Conservation (phyloP, 92 coral and sea anemone genomes). For the Zoanthus gigantus region DNA sequence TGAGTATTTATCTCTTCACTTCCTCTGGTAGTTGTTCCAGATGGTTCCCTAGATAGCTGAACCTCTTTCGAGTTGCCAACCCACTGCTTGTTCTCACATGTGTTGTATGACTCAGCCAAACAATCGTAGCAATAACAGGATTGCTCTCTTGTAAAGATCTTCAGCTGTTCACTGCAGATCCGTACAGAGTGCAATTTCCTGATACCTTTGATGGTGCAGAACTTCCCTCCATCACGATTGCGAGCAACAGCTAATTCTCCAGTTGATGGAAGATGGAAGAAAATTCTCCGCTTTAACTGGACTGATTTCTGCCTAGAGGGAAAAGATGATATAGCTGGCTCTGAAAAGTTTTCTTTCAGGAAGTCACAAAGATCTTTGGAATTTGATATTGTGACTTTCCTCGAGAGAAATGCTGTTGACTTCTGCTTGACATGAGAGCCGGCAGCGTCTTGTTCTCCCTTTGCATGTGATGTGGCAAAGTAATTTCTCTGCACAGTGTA, state of each 20-base stretch:
- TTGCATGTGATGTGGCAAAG: slow-evolving; percentile 49
- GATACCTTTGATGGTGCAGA: slow-evolving; percentile 27
- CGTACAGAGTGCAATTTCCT: slow-evolving; percentile 26
- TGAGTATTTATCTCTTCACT: slow-evolving; percentile 36
- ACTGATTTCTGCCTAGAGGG: slow-evolving; percentile 18
- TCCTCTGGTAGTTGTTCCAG: slow-evolving; percentile 33
- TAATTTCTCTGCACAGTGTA: slow-evolving; percentile 31
- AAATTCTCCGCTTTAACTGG: slow-evolving; percentile 6
- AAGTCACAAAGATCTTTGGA: slow-evolving; percentile 22
- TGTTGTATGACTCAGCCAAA: slow-evolving; percentile 16
- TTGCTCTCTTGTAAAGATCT: slow-evolving; percentile 28
- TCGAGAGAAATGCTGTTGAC: slow-evolving; percentile 18
- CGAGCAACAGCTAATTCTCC: slow-evolving; percentile 5
- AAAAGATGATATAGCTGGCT: neutral
- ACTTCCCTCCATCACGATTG: slow-evolving; percentile 18
- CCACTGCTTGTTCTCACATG: slow-evolving; percentile 43
- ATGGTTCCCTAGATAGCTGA: slow-evolving; percentile 35
- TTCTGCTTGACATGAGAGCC: slow-evolving; percentile 29
- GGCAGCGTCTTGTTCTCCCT: neutral
- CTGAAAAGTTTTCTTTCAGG: slow-evolving; percentile 7
- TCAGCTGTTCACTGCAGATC: slow-evolving; percentile 20
- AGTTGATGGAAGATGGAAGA: slow-evolving; percentile 16
- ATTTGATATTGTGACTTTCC: slow-evolving; percentile 24
- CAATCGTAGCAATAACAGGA: slow-evolving; percentile 55
- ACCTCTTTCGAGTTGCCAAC: slow-evolving; percentile 44